These are phyloP conservation scores for Thereva unica DNA, from an alignment of 2,888 invertebrate genomes.

Conservation along the genomic window DNA sequence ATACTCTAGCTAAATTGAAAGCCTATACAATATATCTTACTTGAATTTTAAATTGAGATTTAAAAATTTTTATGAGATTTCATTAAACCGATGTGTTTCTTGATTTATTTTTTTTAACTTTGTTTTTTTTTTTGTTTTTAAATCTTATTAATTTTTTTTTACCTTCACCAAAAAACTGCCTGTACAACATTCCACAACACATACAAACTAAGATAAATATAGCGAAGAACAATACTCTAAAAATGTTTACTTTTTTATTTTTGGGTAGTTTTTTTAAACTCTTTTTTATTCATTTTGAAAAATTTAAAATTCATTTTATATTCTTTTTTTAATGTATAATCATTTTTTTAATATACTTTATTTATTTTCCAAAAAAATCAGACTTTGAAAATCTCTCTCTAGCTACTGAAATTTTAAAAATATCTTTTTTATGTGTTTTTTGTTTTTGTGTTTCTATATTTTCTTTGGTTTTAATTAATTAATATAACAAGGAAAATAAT, in stretches of 20 bases:
- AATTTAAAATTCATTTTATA: slow-evolving; percentile 17
- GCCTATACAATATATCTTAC: too few species aligned
- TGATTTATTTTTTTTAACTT: too few species aligned
- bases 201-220: slow-evolving; percentile 24
- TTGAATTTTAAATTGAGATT: too few species aligned
- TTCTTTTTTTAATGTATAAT: slow-evolving; percentile 18
- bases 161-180: slow-evolving; percentile 30
- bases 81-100: too few species aligned
- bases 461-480: neutral
- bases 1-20: too few species aligned
- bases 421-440: slow-evolving; percentile 7
- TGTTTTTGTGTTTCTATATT: neutral
- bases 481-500: neutral
- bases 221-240: slow-evolving; percentile 22
- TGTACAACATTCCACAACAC: slow-evolving; percentile 25
- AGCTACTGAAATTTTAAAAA: slow-evolving; percentile 30
- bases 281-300: neutral
- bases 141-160: slow-evolving; percentile 20
- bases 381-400: slow-evolving; percentile 41
- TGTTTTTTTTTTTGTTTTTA: neutral
- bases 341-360: slow-evolving; percentile 27
- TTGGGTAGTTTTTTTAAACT: too few species aligned
- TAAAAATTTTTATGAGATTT: too few species aligned
- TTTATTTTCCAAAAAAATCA: slow-evolving; percentile 33
- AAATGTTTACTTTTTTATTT: neutral